Evolutionary conservation across 2,888 invertebrate genomes (phyloP), one percentile per base, ranked within the genome.

Genomic region (Desoria tigrina): DNA sequence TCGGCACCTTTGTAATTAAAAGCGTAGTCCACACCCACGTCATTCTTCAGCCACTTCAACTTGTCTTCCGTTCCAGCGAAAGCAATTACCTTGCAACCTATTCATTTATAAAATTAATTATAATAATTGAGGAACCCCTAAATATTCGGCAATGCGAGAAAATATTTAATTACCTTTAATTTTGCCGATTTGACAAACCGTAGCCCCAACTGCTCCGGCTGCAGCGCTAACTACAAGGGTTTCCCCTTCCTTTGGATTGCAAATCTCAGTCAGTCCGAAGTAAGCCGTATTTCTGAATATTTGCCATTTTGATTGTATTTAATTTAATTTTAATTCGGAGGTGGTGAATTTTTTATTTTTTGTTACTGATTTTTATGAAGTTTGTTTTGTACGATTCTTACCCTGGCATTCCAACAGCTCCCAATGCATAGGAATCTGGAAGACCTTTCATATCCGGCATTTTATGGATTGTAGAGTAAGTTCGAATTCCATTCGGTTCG

Each of bases 161-260:
- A 39, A 11, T n/a, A 45, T 18, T 21, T 21, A 45, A 45, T 18
- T 2, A 59, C 85, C 88, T 79, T 86, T 83, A 55, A 86, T 84
- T 81, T 90, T 90, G 1, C 86, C 90, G 68, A 90, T 87, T 82
- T 90, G 90, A 1, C 90, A 90, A 27, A 89, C 90, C 54, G 86
- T 84, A 65, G 85, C 86, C 7, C 90, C 90, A 16, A 90, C 89
- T 50, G 89, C 90, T 24, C 90, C 90, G 26, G 88, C 90, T n/a
- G 90, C 90, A 9, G 86, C 87, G 45, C 85, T 87, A 1, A 90
- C 84, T 1, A 87, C 86, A 18, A 90, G 84, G 0, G 86, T 87
- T 79, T 90, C 90, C 11, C 87, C 89, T 7, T 83, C 74, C 80
- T 88, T 87, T 3, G 90, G 88, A 67, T 85, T 79, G 69, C 89